phyloP scores from a whole-genome alignment of 2,888 invertebrate genomes.

The Parasteatoda lunata region DNA sequence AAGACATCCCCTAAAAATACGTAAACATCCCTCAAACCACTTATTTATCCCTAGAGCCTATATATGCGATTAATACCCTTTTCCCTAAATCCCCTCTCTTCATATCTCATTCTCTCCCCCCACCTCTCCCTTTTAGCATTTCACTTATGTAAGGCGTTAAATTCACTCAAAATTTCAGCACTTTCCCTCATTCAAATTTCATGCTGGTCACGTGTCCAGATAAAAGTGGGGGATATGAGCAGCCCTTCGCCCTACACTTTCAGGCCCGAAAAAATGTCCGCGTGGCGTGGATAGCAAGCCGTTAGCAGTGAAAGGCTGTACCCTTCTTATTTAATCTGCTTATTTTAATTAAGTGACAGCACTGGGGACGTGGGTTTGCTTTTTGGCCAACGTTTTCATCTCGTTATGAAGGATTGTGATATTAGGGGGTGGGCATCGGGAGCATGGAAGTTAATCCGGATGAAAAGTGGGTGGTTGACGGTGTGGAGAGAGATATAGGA shows the following conservation, averaged over 20 bases:
- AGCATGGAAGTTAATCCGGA: conserved; percentile 55
- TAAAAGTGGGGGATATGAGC: not conserved
- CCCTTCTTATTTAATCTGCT: conserved; percentile 52
- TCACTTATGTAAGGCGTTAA: conserved; percentile 30
- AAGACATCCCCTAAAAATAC: conserved; percentile 39
- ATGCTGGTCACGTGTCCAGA: conserved; percentile 25
- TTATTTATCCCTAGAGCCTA: conserved; percentile 32
- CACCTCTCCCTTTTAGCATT: not conserved
- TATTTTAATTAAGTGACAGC: conserved; percentile 68
- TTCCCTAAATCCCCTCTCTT: conserved; percentile 2
- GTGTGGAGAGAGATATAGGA: not conserved
- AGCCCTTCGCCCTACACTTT: not conserved
- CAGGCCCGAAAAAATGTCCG: too few species aligned
- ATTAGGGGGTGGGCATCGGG: conserved; percentile 47
- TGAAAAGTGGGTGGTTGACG: conserved; percentile 1
- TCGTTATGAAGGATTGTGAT: conserved; percentile 42
- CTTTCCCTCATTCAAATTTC: conserved; percentile 55
- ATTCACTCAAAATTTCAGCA: conserved; percentile 35
- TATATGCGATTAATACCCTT: conserved; percentile 45
- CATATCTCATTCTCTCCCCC: not conserved
- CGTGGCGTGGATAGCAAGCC: not conserved
- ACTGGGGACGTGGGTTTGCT: conserved; percentile 52
- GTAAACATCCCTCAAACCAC: conserved; percentile 50
- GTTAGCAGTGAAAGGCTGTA: not conserved
- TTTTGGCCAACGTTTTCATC: conserved; percentile 64